Conservation (phyloP, 2,113 vertebrate genomes). For the Caretta caretta region DNA sequence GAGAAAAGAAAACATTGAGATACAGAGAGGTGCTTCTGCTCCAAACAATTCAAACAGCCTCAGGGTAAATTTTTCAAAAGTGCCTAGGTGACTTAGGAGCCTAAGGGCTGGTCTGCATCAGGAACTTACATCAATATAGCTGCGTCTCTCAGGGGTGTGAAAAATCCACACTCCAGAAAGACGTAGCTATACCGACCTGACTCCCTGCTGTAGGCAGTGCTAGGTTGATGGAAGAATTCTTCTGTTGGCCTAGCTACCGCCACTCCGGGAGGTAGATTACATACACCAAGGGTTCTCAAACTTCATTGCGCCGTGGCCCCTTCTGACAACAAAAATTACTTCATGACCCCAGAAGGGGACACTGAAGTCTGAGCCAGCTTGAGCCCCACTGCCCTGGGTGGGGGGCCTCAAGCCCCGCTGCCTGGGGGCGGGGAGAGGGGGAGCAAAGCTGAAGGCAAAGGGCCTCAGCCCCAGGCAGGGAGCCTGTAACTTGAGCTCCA, state of each 20-base stretch:
- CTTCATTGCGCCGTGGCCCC: too few species aligned
- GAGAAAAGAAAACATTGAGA: not conserved
- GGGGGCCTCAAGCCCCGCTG: too few species aligned
- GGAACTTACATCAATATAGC: not conserved
- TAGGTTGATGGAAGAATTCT: not conserved
- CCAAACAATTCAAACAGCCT: not conserved
- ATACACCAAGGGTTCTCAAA: not conserved
- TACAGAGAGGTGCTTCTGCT: not conserved
- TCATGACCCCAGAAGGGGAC: too few species aligned
- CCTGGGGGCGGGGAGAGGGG: too few species aligned
- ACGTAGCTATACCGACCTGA: not conserved
- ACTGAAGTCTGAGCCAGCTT: too few species aligned
- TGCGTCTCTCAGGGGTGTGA: not conserved
- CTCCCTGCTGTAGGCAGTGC: not conserved
- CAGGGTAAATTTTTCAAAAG: not conserved
- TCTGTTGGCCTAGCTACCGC: not conserved
- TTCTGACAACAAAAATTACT: too few species aligned
- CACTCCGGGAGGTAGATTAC: not conserved
- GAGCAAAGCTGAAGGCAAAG: too few species aligned
- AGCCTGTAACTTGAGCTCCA: too few species aligned
- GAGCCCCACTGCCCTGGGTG: too few species aligned
- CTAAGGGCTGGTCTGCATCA: not conserved
- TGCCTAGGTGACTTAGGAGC: not conserved
- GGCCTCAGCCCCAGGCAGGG: too few species aligned
- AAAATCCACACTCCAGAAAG: not conserved